Conservation (phyloP, 2,113 vertebrate genomes). For the Daubentonia madagascariensis region DNA sequence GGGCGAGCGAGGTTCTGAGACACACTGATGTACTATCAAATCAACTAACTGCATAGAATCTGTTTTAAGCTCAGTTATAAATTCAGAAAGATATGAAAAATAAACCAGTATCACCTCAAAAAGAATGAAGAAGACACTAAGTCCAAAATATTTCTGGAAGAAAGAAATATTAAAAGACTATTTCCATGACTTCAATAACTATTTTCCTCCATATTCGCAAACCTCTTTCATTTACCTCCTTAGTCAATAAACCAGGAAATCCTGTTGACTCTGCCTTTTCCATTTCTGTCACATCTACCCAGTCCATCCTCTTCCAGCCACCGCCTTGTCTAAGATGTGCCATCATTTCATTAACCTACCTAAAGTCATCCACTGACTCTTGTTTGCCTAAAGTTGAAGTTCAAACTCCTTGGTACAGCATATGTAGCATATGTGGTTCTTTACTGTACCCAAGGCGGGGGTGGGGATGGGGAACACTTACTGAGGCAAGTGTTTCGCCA, state of each 20-base stretch:
- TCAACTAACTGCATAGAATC: not conserved
- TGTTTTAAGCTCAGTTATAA: not conserved
- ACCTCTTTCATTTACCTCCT: not conserved
- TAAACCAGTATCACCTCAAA: not conserved
- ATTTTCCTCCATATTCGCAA: not conserved
- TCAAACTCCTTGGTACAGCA: not conserved
- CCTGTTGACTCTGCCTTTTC: not conserved
- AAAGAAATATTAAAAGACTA: not conserved
- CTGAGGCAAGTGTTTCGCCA: not conserved
- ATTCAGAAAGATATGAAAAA: not conserved
- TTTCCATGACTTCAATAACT: not conserved
- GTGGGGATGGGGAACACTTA: not conserved
- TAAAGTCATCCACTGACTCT: not conserved
- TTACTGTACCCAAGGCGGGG: not conserved
- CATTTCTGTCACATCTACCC: not conserved
- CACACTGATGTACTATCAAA: not conserved
- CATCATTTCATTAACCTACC: not conserved
- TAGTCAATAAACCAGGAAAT: not conserved
- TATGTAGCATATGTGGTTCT: not conserved
- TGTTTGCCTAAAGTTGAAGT: not conserved
- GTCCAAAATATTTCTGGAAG: not conserved
- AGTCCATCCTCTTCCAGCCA: not conserved
- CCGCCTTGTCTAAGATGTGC: not conserved
- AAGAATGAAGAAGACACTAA: not conserved
- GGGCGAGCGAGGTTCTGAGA: not conserved